phyloP scores from a whole-genome alignment of 2,888 invertebrate genomes.

The Bruchidius siliquastri region DNA sequence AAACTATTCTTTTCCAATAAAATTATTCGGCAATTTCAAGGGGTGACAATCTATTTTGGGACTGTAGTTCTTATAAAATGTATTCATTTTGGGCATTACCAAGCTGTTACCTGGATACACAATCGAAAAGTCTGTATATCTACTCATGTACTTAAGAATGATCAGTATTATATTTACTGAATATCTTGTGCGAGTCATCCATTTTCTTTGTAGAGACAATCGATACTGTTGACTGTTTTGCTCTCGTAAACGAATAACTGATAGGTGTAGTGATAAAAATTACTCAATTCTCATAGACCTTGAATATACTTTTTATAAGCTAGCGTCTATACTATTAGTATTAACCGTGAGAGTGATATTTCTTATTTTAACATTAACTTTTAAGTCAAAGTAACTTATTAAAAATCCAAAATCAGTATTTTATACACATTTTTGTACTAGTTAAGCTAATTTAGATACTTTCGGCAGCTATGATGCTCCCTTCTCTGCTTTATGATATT shows the following conservation, averaged over 20 bases:
- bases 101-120: neutral
- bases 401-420: conserved; percentile 44
- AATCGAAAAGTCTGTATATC: neutral
- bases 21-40: too few relatives aligned
- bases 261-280: neutral
- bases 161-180: neutral
- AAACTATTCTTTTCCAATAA: too few relatives aligned
- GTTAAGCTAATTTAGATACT: conserved; percentile 21
- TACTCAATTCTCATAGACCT: neutral
- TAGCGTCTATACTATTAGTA: conserved; percentile 37
- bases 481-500: conserved; percentile 13
- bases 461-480: conserved; percentile 30
- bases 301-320: conserved; percentile 1
- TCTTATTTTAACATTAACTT: conserved; percentile 28
- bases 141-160: neutral
- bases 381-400: conserved; percentile 32
- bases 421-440: conserved; percentile 42
- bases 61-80: neutral
- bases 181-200: neutral
- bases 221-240: neutral
- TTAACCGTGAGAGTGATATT: conserved; percentile 47
- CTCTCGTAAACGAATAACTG: neutral
- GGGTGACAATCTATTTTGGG: too few relatives aligned
- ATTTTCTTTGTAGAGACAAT: neutral
- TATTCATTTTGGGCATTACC: neutral